Base-by-base conservation (phyloP, 2,888 invertebrate genomes). In the Melanargia galathea region DNA sequence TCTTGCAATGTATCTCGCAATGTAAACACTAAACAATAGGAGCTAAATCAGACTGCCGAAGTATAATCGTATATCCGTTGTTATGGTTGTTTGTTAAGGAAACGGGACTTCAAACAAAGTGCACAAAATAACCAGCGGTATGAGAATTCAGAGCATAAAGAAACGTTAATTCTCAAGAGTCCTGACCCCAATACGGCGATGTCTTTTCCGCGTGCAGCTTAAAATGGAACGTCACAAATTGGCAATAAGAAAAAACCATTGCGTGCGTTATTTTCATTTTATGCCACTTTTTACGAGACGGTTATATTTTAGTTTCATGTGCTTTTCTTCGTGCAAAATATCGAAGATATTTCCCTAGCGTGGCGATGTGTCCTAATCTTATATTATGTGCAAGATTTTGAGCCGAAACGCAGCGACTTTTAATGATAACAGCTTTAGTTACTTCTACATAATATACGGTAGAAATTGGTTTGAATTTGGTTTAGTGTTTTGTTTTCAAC, bases 61-160 rank as follows among this genome's bases (percentile, higher is more conserved):
- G 43, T 43, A 43, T 43, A 43, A 16, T 18, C 43, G 43, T 43
- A 43, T 43, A 43, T 43, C 43, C 43, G 16, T 43, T 43, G 43
- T 33, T 54, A 38, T 20, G 35, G 20, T 35, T 8, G 20, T 54
- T 18, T 20, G 10, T 54, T 5, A 20, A 54, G 38, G 48, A 48
- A 43, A 43, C 43, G 48, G 48, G n/a, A 24, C 24, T n/a, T 8
- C 26, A 26, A 48, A 48, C 48, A 48, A 48, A 48, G 26, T 48
- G 24, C n/a, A n/a, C 26, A 26, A 26, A 24, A 24, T 48, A 48
- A 48, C 24, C 48, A n/a, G n/a, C 48, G 18, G 13, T 48, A 48
- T 48, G 13, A 24, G 30, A 30, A n/a, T n/a, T n/a, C n/a, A n/a
- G 22, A n/a, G 24, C n/a, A 24, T 24, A 13, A 24, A 43, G 18